Evolutionary conservation across 2,888 invertebrate genomes (phyloP).

Genomic region (Platypus cylindrus): DNA sequence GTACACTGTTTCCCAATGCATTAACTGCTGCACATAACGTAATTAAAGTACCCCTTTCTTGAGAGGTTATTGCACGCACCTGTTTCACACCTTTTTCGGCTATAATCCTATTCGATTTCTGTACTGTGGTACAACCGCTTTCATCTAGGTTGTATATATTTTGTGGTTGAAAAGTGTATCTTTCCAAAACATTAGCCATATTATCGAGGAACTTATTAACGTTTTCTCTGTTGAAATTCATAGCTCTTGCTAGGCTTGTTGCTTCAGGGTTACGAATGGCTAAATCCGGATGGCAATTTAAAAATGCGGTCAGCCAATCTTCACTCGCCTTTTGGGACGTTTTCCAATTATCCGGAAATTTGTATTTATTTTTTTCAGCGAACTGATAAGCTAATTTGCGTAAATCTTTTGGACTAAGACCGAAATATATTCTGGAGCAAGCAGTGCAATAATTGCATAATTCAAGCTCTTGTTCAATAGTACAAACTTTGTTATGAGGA

Average conservation of each 20-base stretch:
- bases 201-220: slow-evolving; percentile 4
- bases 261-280: slow-evolving; percentile 2
- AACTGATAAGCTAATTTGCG: not conserved
- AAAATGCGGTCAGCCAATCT: slow-evolving; percentile 4
- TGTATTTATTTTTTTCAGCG: not conserved
- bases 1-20: too few species aligned
- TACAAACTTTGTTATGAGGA: too few species aligned
- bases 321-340: not conserved
- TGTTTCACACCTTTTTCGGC: too few species aligned
- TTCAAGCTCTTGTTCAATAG: too few species aligned
- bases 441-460: too few species aligned
- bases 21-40: too few species aligned
- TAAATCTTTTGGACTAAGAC: too few species aligned
- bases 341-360: slow-evolving; percentile 2
- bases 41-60: slow-evolving; percentile 3
- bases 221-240: slow-evolving; percentile 5
- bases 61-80: slow-evolving; percentile 2
- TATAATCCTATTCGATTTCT: slow-evolving; percentile 5
- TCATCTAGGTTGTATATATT: slow-evolving; percentile 3
- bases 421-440: too few species aligned
- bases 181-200: too few species aligned
- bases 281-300: not conserved
- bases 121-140: slow-evolving; percentile 1
- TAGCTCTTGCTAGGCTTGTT: slow-evolving; percentile 3
- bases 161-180: not conserved